Evolutionary conservation across 2,797 vertebrate species (phyloP).

Genomic region (Lophius americanus): DNA sequence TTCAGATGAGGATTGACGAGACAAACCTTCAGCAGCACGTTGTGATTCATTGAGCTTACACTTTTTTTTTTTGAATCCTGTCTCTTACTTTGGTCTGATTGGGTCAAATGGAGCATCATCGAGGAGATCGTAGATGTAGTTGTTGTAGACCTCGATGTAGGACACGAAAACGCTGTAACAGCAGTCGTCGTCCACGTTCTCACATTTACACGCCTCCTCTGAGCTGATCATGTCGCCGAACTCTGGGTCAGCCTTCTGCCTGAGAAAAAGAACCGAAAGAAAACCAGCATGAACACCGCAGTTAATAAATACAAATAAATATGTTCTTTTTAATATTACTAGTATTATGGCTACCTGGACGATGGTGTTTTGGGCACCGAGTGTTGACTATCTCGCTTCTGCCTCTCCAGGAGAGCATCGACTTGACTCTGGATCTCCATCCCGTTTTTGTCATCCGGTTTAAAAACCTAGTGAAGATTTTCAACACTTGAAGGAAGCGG

Average conservation of each 20-base stretch:
- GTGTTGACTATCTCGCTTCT: conserved; percentile 87
- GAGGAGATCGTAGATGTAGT: conserved; percentile 96
- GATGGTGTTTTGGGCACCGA: conserved; percentile 83
- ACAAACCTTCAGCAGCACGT: neutral
- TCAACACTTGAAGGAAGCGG: neutral
- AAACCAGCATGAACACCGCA: neutral
- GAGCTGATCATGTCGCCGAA: conserved; percentile 93
- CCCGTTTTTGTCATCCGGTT: conserved; percentile 95
- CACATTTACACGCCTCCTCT: conserved; percentile 86
- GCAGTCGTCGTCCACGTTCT: conserved; percentile 93
- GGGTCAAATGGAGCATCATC: conserved; percentile 89
- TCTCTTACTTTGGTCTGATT: conserved; percentile 92
- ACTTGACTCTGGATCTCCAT: conserved; percentile 94
- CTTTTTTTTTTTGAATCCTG: neutral
- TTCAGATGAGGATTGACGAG: neutral
- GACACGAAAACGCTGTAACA: conserved; percentile 96
- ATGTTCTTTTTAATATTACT: neutral
- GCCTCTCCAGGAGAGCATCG: conserved; percentile 92
- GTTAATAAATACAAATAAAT: neutral
- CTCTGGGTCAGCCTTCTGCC: conserved; percentile 90
- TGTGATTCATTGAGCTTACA: neutral
- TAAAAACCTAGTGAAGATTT: conserved; percentile 88
- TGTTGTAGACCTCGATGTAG: conserved; percentile 98
- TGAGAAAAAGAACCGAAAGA: conserved; percentile 51
- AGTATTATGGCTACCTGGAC: conserved; percentile 78